phyloP scores from a whole-genome alignment of 2,797 vertebrate species.

The Cuniculus paca region DNA sequence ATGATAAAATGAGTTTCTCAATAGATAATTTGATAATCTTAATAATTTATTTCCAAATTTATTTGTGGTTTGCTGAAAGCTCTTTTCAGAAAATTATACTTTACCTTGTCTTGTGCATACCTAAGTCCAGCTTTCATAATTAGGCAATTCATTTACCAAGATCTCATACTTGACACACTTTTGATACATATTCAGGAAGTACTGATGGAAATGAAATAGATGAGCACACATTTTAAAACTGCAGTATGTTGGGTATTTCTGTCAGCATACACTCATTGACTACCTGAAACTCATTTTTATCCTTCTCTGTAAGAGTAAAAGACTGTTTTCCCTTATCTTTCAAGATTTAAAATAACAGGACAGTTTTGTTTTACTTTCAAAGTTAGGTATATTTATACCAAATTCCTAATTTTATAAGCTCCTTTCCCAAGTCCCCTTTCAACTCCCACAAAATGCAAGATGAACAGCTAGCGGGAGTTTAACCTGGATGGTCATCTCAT shows the following conservation, averaged over 20 bases:
- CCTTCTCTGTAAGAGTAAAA: not conserved
- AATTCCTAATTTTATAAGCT: not conserved
- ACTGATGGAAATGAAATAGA: conserved; percentile 26
- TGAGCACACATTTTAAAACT: not conserved
- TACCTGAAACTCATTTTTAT: not conserved
- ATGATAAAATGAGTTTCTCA: conserved; percentile 32
- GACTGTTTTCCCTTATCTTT: not conserved
- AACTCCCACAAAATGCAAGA: accelerated
- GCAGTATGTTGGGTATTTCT: not conserved
- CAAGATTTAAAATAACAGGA: conserved; percentile 29
- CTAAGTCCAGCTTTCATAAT: conserved; percentile 2
- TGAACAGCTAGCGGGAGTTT: not conserved
- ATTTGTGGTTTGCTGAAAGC: conserved; percentile 51
- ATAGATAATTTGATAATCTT: conserved; percentile 47
- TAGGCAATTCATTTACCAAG: conserved; percentile 7
- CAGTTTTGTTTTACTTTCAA: not conserved
- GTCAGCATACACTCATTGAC: not conserved
- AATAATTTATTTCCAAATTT: conserved; percentile 67
- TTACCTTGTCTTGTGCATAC: not conserved
- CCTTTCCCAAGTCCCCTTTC: not conserved
- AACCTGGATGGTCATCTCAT: not conserved
- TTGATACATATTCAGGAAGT: not conserved
- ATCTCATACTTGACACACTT: not conserved
- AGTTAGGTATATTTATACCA: not conserved
- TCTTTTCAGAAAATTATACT: conserved; percentile 52